Conservation (phyloP, 1,140 invertebrate genomes). For the Octopus sinensis region DNA sequence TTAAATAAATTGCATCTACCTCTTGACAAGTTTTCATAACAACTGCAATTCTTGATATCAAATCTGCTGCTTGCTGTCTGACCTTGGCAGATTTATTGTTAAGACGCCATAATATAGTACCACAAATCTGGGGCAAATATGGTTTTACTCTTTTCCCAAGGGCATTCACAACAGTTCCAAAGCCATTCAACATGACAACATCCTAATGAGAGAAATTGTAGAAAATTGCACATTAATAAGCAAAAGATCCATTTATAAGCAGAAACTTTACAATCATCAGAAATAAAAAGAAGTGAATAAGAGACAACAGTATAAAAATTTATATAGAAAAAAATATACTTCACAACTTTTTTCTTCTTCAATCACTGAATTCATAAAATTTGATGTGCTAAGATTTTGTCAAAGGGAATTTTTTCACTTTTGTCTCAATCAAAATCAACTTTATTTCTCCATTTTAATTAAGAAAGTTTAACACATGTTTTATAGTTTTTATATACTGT, state of each 20-base stretch:
- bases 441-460: too few species aligned
- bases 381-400: too few species aligned
- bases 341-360: too few species aligned
- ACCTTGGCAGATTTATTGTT: constrained; percentile 99
- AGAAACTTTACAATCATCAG: neutral
- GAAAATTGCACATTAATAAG: neutral
- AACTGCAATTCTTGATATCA: constrained; percentile 95
- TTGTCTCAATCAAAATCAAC: too few species aligned
- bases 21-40: constrained; percentile 99
- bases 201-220: constrained; percentile 65
- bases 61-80: constrained; percentile 96
- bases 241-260: neutral
- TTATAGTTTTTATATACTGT: too few species aligned
- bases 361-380: too few species aligned
- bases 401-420: too few species aligned
- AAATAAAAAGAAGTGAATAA: too few species aligned
- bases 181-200: constrained; percentile 99
- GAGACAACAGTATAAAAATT: too few species aligned
- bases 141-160: constrained; percentile 95
- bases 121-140: constrained; percentile 98
- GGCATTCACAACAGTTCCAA: constrained; percentile 97
- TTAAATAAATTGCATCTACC: constrained; percentile 56
- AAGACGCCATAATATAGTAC: constrained; percentile 97
- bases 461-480: too few species aligned
- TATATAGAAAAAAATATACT: too few species aligned